These are phyloP conservation scores for Myotis planiceps DNA, from an alignment of 2,797 vertebrate genomes.

Conservation along the genomic window DNA sequence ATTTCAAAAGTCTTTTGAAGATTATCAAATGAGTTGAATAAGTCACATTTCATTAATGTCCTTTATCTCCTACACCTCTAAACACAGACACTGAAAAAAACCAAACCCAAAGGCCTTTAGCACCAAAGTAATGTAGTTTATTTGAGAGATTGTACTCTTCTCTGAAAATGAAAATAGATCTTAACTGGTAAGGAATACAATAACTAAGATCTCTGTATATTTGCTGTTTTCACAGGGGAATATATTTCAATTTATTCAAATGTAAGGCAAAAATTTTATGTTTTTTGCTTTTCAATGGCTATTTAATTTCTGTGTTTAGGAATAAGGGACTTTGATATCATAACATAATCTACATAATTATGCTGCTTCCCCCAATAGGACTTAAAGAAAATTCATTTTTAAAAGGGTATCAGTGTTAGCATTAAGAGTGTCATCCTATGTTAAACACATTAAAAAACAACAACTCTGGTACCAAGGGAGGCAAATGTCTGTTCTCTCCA, in stretches of 20 bases:
- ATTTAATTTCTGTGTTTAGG: conserved; percentile 12
- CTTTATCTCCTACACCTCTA: not conserved
- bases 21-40: conserved; percentile 4
- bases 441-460: not conserved
- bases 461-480: not conserved
- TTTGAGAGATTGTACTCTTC: conserved; percentile 32
- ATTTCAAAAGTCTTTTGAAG: conserved; percentile 35
- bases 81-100: conserved; percentile 35
- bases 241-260: conserved; percentile 20
- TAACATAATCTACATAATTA: not conserved
- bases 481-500: not conserved
- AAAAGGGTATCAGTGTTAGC: not conserved
- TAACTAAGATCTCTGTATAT: not conserved
- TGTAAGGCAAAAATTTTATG: conserved; percentile 3
- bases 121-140: not conserved
- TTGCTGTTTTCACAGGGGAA: not conserved
- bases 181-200: not conserved
- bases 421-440: not conserved
- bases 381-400: conserved; percentile 9
- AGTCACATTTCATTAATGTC: conserved; percentile 32
- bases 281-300: not conserved
- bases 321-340: not conserved
- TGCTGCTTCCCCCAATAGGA: not conserved
- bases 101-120: not conserved
- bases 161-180: conserved; percentile 36